phyloP scores from a whole-genome alignment of 2,113 vertebrate species.

The Lepus europaeus region DNA sequence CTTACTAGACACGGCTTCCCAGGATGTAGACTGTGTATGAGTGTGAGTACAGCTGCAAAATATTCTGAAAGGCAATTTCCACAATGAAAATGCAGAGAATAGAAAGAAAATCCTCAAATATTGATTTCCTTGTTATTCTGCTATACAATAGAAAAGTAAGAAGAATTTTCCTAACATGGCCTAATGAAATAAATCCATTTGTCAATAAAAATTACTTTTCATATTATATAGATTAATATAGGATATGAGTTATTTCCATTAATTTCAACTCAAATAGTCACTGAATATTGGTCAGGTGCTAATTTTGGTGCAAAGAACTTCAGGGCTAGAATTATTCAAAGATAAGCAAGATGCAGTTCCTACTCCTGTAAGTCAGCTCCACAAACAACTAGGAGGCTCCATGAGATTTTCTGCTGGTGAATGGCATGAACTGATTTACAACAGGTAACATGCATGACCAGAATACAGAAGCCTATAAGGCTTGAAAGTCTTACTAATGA shows the following conservation, averaged over 20 bases:
- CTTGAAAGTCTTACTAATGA: not conserved
- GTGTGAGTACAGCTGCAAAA: constrained; percentile 7
- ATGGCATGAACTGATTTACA: not conserved
- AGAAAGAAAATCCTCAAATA: constrained; percentile 15
- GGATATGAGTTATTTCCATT: not conserved
- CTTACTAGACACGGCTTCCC: constrained; percentile 35
- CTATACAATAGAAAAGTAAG: constrained; percentile 19
- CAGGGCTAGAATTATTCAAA: not conserved
- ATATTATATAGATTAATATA: not conserved
- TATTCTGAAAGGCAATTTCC: constrained; percentile 9
- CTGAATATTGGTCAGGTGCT: not conserved
- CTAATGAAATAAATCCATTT: constrained; percentile 33
- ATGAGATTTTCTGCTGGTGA: constrained; percentile 26
- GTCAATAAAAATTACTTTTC: not conserved
- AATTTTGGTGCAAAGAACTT: not conserved
- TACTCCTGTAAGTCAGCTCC: not conserved
- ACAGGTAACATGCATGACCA: not conserved
- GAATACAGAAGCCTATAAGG: not conserved
- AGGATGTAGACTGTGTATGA: constrained; percentile 12
- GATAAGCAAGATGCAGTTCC: not conserved
- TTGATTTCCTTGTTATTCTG: not conserved
- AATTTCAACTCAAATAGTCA: constrained; percentile 3
- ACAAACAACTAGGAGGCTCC: not conserved
- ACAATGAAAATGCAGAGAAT: not conserved
- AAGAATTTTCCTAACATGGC: not conserved